These are phyloP conservation scores for Trichonephila clavipes DNA, from an alignment of 1,140 invertebrate genomes.

Conservation along the genomic window DNA sequence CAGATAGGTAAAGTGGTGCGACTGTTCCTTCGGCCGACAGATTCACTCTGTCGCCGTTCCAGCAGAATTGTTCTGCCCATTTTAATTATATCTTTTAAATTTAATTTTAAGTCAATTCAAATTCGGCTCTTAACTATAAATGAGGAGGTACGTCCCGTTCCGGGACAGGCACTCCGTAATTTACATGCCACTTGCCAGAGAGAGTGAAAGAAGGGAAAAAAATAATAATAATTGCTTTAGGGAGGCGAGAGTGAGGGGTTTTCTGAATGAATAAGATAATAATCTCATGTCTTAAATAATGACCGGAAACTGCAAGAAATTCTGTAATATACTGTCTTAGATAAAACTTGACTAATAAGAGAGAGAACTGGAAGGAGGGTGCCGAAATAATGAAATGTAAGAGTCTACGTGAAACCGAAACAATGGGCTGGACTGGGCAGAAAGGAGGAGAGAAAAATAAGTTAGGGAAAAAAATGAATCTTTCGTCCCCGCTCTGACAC, in stretches of 20 bases:
- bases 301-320: constrained; percentile 76
- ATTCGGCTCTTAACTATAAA: too few species aligned
- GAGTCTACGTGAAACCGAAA: constrained; percentile 73
- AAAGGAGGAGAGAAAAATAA: constrained; percentile 54
- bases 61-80: too few species aligned
- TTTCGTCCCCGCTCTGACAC: constrained; percentile 49
- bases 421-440: constrained; percentile 71
- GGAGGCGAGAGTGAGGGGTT: constrained; percentile 71
- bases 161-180: too few species aligned
- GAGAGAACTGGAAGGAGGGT: constrained; percentile 43
- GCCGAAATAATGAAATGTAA: constrained; percentile 74
- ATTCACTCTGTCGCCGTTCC: too few species aligned
- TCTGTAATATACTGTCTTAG: constrained; percentile 77
- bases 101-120: too few species aligned
- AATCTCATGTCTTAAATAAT: constrained; percentile 77
- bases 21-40: too few species aligned
- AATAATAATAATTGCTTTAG: constrained; percentile 74
- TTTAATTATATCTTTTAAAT: too few species aligned
- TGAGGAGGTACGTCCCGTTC: too few species aligned
- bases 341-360: constrained; percentile 77
- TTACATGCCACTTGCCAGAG: too few species aligned
- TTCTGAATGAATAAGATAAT: constrained; percentile 76
- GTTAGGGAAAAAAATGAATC: neutral
- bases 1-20: too few species aligned
- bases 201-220: constrained; percentile 29